Evolutionary conservation across 2,113 vertebrate species (phyloP).

Genomic region (Siniperca knerii): DNA sequence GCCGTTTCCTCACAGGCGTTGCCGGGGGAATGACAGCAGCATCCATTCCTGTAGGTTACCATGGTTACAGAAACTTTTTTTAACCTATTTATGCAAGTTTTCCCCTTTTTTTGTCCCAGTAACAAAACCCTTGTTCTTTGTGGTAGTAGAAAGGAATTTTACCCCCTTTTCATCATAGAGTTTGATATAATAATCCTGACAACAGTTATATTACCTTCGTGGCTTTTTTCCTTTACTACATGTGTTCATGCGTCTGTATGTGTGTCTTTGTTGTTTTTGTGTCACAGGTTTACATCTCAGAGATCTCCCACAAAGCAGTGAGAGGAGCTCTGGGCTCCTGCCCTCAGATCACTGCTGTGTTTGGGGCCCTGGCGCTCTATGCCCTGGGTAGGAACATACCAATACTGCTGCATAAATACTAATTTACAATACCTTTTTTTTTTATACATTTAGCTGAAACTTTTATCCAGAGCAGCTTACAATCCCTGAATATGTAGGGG

Average conservation of each 20-base stretch:
- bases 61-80: conserved; percentile 11
- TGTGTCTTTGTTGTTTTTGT: conserved; percentile 27
- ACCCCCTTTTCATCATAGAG: background rate
- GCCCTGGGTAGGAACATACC: conserved; percentile 84
- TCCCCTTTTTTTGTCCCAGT: background rate
- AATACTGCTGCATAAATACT: background rate
- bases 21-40: conserved; percentile 91
- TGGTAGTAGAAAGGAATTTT: background rate
- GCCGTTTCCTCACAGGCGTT: conserved; percentile 90
- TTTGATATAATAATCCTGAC: background rate
- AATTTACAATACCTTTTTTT: background rate
- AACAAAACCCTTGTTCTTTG: background rate
- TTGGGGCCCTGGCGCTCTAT: conserved; percentile 90
- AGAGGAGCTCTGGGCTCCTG: conserved; percentile 92
- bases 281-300: conserved; percentile 94
- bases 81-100: background rate
- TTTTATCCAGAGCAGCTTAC: no score
- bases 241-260: background rate
- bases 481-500: no score
- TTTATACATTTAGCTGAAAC: background rate
- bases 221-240: background rate
- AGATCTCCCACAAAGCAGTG: conserved; percentile 90
- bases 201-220: background rate
- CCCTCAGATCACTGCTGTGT: conserved; percentile 94
- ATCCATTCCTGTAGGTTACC: conserved; percentile 91